Conservation (phyloP, 2,113 vertebrate species). For the Numenius arquata region DNA sequence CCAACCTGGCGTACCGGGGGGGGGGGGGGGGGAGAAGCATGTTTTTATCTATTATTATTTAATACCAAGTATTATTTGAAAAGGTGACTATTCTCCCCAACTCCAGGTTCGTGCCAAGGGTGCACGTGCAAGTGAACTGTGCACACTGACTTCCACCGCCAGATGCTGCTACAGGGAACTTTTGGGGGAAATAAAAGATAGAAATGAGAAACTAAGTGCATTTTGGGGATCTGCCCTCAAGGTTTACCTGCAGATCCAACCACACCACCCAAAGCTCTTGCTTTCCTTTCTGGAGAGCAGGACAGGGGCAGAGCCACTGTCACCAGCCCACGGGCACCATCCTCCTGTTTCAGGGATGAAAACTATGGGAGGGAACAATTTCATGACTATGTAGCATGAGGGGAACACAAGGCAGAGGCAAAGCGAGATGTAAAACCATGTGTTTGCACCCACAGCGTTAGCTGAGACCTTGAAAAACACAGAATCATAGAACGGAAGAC, state of each 20-base stretch:
- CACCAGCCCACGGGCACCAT: background rate
- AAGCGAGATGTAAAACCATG: background rate
- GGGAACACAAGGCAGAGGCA: too few relatives aligned
- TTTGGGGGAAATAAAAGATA: accelerated
- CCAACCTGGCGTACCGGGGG: accelerated
- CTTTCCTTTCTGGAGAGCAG: background rate
- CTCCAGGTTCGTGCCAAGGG: accelerated
- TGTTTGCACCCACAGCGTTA: background rate
- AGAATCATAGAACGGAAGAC: too few relatives aligned
- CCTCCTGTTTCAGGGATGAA: background rate
- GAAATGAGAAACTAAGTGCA: background rate
- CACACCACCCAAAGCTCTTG: background rate
- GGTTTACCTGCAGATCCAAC: background rate
- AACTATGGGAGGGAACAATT: background rate
- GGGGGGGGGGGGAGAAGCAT: background rate
- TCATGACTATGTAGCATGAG: background rate
- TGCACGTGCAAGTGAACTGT: accelerated
- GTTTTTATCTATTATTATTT: background rate
- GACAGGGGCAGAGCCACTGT: background rate
- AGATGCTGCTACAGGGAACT: background rate
- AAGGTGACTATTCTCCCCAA: background rate
- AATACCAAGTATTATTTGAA: background rate
- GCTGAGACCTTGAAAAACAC: background rate
- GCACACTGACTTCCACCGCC: background rate
- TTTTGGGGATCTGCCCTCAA: background rate